Evolutionary conservation across 64 coral and sea anemone genomes (phyloP).

Genomic region (Pachyseris speciosa): DNA sequence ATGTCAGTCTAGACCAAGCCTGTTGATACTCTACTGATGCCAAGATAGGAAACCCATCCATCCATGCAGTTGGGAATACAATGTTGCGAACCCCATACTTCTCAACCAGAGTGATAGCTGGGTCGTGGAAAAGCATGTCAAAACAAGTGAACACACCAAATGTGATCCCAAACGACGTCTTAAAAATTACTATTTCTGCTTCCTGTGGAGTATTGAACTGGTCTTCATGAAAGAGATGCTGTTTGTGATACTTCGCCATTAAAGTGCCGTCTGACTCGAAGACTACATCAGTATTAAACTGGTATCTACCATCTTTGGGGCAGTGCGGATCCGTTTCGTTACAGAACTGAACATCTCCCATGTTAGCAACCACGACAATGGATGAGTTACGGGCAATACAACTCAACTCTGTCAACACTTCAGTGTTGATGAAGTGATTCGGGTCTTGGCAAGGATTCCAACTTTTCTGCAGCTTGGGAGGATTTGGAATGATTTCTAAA

Average conservation of each 20-base stretch:
- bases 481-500: conserved; percentile 83
- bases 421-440: conserved; percentile 55
- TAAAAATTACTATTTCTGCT: conserved; percentile 86
- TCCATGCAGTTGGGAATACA: conserved; percentile 87
- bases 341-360: conserved; percentile 94
- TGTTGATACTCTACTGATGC: conserved; percentile 73
- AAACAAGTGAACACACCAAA: conserved; percentile 94
- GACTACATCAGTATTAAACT: conserved; percentile 97
- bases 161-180: conserved; percentile 76
- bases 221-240: conserved; percentile 83
- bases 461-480: neutral
- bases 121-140: conserved; percentile 77
- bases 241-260: conserved; percentile 94
- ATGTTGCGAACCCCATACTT: conserved; percentile 69
- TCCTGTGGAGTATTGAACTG: conserved; percentile 81
- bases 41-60: conserved; percentile 70
- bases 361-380: conserved; percentile 95
- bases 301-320: conserved; percentile 84
- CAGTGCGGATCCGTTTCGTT: conserved; percentile 78
- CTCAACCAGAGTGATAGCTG: conserved; percentile 72
- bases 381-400: conserved; percentile 89
- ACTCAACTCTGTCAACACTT: conserved; percentile 76
- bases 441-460: conserved; percentile 87
- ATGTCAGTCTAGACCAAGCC: conserved; percentile 60
- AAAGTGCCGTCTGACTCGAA: conserved; percentile 91